phyloP scores from a whole-genome alignment of 2,113 vertebrate species.

The Oriolus oriolus region DNA sequence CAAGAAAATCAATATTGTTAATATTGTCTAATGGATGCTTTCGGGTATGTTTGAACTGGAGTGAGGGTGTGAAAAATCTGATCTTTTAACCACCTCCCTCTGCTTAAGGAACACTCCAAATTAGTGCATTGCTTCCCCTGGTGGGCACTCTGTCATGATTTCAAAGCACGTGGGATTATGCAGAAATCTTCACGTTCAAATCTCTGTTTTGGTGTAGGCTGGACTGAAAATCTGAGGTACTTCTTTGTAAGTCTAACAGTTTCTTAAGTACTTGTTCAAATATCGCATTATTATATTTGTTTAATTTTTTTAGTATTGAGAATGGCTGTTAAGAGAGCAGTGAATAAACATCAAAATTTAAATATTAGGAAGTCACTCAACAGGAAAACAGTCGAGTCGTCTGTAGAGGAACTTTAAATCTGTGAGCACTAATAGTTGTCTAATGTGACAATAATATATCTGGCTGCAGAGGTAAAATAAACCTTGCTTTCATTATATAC shows the following conservation, averaged over 20 bases:
- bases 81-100: not conserved
- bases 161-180: not conserved
- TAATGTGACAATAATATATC: not conserved
- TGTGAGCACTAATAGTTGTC: not conserved
- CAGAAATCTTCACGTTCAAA: not conserved
- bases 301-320: too few species aligned
- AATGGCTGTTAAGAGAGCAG: fast-evolving
- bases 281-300: not conserved
- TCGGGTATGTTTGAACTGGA: not conserved
- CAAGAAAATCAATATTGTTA: not conserved
- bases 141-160: too few species aligned
- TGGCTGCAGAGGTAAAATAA: not conserved
- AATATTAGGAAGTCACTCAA: not conserved
- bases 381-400: not conserved
- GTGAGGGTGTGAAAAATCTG: not conserved
- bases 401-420: not conserved
- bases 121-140: fast-evolving
- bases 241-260: not conserved
- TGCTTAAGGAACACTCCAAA: not conserved
- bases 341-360: not conserved
- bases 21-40: not conserved
- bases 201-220: not conserved
- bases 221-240: not conserved
- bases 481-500: not conserved
- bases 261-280: not conserved